Conservation (phyloP, 2,113 vertebrate species). For the Athene noctua region DNA sequence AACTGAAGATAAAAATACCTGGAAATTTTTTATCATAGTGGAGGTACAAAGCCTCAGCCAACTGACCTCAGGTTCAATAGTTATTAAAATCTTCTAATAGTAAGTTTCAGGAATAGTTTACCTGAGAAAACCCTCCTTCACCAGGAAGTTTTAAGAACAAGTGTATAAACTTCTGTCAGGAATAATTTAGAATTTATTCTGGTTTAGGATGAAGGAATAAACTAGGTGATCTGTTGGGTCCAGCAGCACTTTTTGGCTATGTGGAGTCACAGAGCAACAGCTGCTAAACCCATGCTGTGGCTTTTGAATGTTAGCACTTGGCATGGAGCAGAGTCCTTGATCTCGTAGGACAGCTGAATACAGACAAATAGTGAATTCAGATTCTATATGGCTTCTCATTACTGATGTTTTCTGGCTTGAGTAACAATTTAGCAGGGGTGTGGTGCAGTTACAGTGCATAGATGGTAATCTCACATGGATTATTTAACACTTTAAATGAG, state of each 20-base stretch:
- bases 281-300: rapidly evolving
- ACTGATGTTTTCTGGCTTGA: not conserved
- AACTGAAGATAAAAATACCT: not conserved
- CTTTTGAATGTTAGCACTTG: not conserved
- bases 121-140: not conserved
- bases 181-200: not conserved
- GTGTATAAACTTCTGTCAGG: not conserved
- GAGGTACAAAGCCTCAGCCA: not conserved
- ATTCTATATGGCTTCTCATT: not conserved
- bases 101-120: not conserved
- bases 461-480: not conserved
- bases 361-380: not conserved
- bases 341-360: not conserved
- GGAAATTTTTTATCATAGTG: not conserved
- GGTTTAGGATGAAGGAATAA: not conserved
- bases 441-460: not conserved
- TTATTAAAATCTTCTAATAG: not conserved
- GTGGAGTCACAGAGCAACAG: not conserved
- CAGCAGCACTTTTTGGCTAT: not conserved
- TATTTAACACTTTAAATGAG: not conserved
- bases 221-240: not conserved
- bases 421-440: not conserved
- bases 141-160: not conserved
- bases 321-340: not conserved
- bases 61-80: not conserved